These are phyloP conservation scores for Pipistrellus pygmaeus DNA, from an alignment of 2,797 vertebrate species.

Conservation along the genomic window DNA sequence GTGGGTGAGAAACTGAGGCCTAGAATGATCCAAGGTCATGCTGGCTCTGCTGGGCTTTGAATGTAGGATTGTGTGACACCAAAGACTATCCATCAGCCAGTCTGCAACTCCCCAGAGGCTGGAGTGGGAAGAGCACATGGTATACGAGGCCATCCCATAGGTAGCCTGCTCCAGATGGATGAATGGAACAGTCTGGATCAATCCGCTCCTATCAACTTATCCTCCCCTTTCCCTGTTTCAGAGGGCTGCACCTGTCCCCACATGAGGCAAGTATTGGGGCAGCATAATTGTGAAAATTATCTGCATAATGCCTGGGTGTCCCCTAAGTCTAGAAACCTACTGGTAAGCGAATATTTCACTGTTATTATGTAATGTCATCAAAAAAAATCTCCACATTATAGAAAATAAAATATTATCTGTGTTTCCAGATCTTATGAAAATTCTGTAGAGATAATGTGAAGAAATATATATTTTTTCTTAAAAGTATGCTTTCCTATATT, in stretches of 20 bases:
- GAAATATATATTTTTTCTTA: not conserved
- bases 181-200: not conserved
- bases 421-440: not conserved
- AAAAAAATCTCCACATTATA: not conserved
- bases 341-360: not conserved
- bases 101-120: not conserved
- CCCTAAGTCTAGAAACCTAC: not conserved
- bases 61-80: not conserved
- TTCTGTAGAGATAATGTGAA: not conserved
- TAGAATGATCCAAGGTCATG: not conserved
- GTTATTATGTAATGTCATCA: slow-evolving; percentile 1
- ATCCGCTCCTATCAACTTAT: not conserved
- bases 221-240: not conserved
- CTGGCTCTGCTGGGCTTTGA: not conserved
- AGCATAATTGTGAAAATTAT: not conserved
- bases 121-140: not conserved
- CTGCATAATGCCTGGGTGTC: not conserved
- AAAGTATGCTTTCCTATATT: not conserved
- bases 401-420: not conserved
- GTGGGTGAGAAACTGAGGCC: not conserved
- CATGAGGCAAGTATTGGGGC: not conserved
- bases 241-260: not conserved
- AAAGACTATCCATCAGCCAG: too few relatives aligned
- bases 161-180: not conserved
- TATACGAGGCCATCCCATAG: not conserved